These are phyloP conservation scores for Ornithorhynchus anatinus DNA, from an alignment of 2,113 vertebrate genomes.

Conservation along the genomic window DNA sequence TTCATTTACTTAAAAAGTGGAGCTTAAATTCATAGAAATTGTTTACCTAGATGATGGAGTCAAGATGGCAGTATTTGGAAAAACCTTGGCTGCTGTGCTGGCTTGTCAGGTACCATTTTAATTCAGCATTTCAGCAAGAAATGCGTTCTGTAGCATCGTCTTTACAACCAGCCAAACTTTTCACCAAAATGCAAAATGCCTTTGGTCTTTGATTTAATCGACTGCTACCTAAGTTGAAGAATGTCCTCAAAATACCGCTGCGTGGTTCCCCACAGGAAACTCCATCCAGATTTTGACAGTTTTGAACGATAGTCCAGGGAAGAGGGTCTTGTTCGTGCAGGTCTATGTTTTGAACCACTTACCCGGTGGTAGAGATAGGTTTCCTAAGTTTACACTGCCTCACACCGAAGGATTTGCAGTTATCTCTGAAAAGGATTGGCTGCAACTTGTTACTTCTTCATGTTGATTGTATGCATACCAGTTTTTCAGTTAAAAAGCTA, in stretches of 20 bases:
- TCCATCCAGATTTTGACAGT: too few relatives aligned
- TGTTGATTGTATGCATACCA: conserved; percentile 1
- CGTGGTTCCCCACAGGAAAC: too few relatives aligned
- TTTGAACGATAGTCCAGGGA: too few relatives aligned
- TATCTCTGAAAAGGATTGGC: conserved; percentile 1
- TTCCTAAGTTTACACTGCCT: neutral
- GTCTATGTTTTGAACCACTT: neutral
- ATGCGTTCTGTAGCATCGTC: too few relatives aligned
- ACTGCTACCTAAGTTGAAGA: too few relatives aligned
- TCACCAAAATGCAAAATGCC: neutral
- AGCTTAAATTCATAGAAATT: too few relatives aligned
- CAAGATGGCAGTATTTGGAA: conserved; percentile 14
- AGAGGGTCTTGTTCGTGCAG: neutral
- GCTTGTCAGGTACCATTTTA: neutral
- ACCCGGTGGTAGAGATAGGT: neutral
- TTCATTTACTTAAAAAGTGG: too few relatives aligned
- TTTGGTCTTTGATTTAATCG: neutral
- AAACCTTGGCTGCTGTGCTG: neutral
- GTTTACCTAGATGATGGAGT: neutral
- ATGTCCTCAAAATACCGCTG: too few relatives aligned
- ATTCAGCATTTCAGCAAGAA: too few relatives aligned
- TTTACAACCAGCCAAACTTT: too few relatives aligned
- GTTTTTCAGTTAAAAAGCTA: neutral
- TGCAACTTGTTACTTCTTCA: conserved; percentile 17
- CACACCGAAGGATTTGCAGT: conserved; percentile 4